Conservation (phyloP, 2,797 vertebrate species). For the Spizella passerina region DNA sequence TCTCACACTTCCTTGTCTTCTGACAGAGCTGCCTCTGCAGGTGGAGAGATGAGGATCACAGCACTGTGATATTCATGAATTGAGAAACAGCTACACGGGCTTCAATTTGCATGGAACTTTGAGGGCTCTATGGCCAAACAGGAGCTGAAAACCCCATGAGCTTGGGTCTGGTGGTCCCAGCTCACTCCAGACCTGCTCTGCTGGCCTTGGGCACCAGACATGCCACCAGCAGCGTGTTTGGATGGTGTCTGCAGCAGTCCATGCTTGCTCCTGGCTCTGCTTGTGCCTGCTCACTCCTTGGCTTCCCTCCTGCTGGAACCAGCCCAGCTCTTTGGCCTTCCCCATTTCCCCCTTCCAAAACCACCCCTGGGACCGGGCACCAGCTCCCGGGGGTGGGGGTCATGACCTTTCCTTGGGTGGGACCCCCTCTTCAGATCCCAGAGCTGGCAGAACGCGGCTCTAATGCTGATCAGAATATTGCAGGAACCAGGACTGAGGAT, state of each 20-base stretch:
- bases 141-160: neutral
- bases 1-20: neutral
- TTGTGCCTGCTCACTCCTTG: neutral
- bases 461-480: neutral
- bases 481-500: neutral
- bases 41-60: neutral
- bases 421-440: neutral
- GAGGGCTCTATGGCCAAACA: neutral
- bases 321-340: neutral
- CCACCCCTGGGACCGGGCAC: neutral
- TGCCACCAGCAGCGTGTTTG: neutral
- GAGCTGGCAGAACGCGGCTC: neutral
- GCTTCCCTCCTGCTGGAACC: neutral
- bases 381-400: rapidly evolving
- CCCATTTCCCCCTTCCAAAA: neutral
- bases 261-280: neutral
- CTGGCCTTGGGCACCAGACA: neutral
- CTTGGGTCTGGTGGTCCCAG: neutral
- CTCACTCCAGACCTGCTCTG: neutral
- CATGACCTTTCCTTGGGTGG: neutral
- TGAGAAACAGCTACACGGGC: neutral
- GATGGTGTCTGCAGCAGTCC: too few relatives aligned
- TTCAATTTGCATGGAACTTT: neutral
- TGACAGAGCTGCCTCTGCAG: neutral
- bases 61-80: neutral